Evolutionary conservation across 2,113 vertebrate genomes (phyloP).

Genomic region (Chionodraco myersi): DNA sequence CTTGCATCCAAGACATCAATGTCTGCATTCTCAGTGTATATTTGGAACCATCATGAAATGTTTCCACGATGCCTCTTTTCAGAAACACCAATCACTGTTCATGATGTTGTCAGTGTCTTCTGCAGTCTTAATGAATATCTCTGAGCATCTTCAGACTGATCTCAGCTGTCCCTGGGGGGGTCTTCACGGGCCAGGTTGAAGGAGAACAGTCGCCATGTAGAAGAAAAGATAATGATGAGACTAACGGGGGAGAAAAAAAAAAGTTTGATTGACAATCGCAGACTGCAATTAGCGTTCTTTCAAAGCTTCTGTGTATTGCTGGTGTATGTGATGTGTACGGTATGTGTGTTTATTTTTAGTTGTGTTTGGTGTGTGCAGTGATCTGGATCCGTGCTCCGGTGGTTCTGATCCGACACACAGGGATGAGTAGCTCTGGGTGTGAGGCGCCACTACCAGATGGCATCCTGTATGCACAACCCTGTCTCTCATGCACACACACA

Average conservation of each 20-base stretch:
- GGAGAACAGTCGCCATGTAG: constrained; percentile 43
- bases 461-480: constrained; percentile 80
- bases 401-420: constrained; percentile 92
- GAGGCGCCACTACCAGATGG: constrained; percentile 92
- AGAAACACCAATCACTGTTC: constrained; percentile 1
- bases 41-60: background rate
- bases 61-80: background rate
- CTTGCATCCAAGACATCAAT: background rate
- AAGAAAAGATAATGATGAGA: constrained; percentile 67
- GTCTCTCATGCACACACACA: constrained; percentile 31
- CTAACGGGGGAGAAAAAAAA: constrained; percentile 15
- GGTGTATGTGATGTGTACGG: constrained; percentile 29
- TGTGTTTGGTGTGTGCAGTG: constrained; percentile 83
- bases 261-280: constrained; percentile 95
- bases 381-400: constrained; percentile 92
- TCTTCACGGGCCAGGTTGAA: constrained; percentile 49
- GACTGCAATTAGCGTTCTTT: constrained; percentile 94
- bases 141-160: constrained; percentile 47
- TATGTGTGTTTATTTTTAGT: constrained; percentile 58
- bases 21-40: background rate
- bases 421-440: constrained; percentile 88
- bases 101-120: constrained; percentile 28
- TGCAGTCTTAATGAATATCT: constrained; percentile 66
- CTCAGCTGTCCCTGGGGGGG: constrained; percentile 46
- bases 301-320: constrained; percentile 73